phyloP scores from a whole-genome alignment of 2,113 vertebrate genomes.

The Sclerurus mexicanus region DNA sequence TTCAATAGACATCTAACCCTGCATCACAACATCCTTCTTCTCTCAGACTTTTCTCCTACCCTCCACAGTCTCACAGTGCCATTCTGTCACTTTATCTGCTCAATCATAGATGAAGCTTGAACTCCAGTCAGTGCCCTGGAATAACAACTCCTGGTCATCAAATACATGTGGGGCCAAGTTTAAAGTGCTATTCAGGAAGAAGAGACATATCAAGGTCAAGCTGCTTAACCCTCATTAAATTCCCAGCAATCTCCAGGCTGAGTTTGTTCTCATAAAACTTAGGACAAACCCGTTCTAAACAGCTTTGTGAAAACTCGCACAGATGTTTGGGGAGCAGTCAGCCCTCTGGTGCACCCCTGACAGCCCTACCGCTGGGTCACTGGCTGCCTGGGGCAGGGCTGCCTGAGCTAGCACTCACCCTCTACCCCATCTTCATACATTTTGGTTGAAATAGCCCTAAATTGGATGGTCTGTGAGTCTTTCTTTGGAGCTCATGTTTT shows the following conservation, averaged over 20 bases:
- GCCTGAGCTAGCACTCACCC: neutral
- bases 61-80: neutral
- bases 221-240: neutral
- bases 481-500: neutral
- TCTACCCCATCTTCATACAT: neutral
- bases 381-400: accelerated
- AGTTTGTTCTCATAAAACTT: neutral
- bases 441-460: neutral
- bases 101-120: neutral
- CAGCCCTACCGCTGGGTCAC: accelerated
- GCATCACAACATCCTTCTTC: neutral
- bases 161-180: neutral
- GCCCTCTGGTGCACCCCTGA: accelerated
- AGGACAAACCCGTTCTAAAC: neutral
- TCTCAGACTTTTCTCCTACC: neutral
- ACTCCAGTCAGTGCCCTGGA: accelerated
- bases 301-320: neutral
- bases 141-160: neutral
- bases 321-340: neutral
- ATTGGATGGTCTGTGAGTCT: neutral
- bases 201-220: neutral
- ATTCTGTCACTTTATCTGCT: neutral
- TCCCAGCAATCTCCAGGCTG: neutral
- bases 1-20: neutral
- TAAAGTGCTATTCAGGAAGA: neutral